Conservation (phyloP, 1,140 invertebrate species). For the Procambarus virginalis region DNA sequence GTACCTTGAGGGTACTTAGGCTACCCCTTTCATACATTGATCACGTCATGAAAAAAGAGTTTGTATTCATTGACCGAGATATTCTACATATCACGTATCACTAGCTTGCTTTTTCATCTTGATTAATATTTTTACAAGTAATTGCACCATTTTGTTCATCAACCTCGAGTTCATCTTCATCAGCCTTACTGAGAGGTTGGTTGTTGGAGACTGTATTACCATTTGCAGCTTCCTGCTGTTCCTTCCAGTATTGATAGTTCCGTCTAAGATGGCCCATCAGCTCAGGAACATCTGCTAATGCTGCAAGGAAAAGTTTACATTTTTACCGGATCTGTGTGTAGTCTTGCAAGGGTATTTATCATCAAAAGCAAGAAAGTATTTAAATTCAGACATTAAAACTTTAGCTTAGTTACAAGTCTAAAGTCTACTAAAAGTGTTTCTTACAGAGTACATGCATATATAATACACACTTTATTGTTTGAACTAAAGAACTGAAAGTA, state of each 20-base stretch:
- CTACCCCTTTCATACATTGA: neutral
- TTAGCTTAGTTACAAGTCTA: too few relatives aligned
- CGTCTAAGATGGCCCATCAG: constrained; percentile 86
- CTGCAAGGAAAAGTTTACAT: constrained; percentile 76
- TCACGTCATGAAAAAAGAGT: neutral
- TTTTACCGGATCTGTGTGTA: neutral
- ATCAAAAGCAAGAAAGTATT: too few relatives aligned
- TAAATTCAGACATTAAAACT: too few relatives aligned
- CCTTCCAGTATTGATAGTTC: constrained; percentile 95
- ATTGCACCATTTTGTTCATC: neutral
- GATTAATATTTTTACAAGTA: neutral
- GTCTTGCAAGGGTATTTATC: too few relatives aligned
- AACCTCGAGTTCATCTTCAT: constrained; percentile 8
- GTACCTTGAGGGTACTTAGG: neutral
- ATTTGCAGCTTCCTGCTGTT: constrained; percentile 74
- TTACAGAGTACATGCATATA: too few relatives aligned
- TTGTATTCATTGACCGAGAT: neutral
- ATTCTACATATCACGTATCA: neutral
- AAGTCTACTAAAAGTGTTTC: too few relatives aligned
- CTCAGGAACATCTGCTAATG: constrained; percentile 94
- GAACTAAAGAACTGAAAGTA: too few relatives aligned
- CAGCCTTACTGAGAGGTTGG: neutral
- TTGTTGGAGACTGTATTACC: neutral
- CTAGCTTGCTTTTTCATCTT: constrained; percentile 3
- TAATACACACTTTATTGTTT: too few relatives aligned